Percentiles rank a stretch among this genome's conserved stretches.
These are phyloP conservation scores for Cyrtorhinus lividipennis DNA, from an alignment of 1,140 invertebrate genomes.

Conservation along the genomic window DNA sequence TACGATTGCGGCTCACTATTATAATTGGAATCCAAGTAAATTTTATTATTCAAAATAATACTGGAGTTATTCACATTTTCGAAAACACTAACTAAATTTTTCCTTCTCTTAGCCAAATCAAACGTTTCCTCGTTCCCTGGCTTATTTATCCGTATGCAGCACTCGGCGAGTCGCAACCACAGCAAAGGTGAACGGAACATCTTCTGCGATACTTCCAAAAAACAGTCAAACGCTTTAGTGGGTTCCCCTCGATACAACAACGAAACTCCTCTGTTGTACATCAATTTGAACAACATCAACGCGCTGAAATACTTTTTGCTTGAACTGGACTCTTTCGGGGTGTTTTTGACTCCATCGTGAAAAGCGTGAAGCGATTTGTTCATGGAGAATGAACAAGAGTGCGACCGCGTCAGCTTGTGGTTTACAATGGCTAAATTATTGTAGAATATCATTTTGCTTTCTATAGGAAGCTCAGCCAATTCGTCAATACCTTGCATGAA, in stretches of 20 bases:
- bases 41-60: conserved; percentile 41
- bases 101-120: conserved; percentile 41
- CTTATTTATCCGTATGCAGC: conserved; percentile 44
- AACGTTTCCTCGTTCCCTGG: conserved; percentile 49
- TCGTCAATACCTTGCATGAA: not conserved
- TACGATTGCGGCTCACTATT: conserved; percentile 48
- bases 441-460: conserved; percentile 43
- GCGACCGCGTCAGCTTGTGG: conserved; percentile 71
- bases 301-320: not conserved
- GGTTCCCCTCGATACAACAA: conserved; percentile 66
- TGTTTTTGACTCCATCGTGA: conserved; percentile 39
- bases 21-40: conserved; percentile 38
- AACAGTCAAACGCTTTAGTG: conserved; percentile 75
- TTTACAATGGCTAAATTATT: conserved; percentile 84
- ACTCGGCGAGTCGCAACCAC: conserved; percentile 87
- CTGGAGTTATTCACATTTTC: conserved; percentile 47
- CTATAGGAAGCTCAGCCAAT: not conserved
- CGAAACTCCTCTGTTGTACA: conserved; percentile 83
- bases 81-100: conserved; percentile 45
- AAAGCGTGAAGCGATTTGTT: conserved; percentile 71
- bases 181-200: conserved; percentile 77
- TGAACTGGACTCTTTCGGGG: conserved; percentile 26
- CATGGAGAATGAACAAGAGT: conserved; percentile 71
- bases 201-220: conserved; percentile 71
- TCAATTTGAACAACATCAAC: conserved; percentile 31